Conservation (phyloP, 2,797 vertebrate species). For the Galagoides demidoff region DNA sequence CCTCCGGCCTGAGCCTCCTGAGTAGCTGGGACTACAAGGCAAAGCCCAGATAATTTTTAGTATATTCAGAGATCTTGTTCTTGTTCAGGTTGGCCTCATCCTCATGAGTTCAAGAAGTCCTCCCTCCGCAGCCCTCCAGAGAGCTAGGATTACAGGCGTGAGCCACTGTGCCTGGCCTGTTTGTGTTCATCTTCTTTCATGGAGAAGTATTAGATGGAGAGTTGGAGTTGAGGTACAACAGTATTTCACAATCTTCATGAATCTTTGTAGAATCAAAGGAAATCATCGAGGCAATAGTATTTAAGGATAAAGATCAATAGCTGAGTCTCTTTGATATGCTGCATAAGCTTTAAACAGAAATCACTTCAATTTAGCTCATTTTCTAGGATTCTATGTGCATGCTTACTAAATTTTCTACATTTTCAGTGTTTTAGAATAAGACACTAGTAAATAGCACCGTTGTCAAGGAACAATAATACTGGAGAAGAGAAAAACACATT, state of each 20-base stretch:
- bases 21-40: too few relatives aligned
- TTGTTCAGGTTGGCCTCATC: too few relatives aligned
- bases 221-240: neutral
- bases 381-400: neutral
- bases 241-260: neutral
- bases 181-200: neutral
- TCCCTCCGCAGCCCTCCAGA: too few relatives aligned
- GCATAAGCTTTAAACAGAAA: neutral
- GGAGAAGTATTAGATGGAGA: neutral
- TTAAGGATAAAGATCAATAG: neutral
- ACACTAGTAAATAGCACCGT: neutral
- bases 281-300: neutral
- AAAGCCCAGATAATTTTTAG: too few relatives aligned
- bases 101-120: too few relatives aligned
- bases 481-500: neutral
- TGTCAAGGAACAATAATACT: neutral
- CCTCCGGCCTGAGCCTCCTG: too few relatives aligned
- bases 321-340: neutral
- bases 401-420: conserved; percentile 26
- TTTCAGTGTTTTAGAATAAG: conserved; percentile 6
- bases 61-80: too few relatives aligned
- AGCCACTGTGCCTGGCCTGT: too few relatives aligned
- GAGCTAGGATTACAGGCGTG: too few relatives aligned
- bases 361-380: neutral
- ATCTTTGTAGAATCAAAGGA: neutral